Evolutionary conservation across 2,113 vertebrate genomes (phyloP), one percentile per base, ranked within the genome.

Genomic region (Zonotrichia leucophrys): DNA sequence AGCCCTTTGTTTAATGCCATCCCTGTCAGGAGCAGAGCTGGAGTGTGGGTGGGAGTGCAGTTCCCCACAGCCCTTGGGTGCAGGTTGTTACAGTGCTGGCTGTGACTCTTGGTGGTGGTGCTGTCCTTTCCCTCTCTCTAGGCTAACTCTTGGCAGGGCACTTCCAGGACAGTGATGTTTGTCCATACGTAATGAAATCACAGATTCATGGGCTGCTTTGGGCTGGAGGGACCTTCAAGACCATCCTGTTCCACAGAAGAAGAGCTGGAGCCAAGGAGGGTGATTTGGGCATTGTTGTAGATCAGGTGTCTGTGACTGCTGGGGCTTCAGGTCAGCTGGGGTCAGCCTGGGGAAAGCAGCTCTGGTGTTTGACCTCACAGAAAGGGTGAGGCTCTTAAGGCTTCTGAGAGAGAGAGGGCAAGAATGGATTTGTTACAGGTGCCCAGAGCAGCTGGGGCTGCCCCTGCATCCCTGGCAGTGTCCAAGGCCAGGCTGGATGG

Each of bases 221-320:
- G 37, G 44, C 44, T 50, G 62, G 11, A 68, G 17, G 44, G 37
- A 15, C 67, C 37, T 52, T 44, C 25, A 25, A 5, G 56, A 25
- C 4, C 21, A 27, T 31, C 14, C 25, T 18, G 9, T 52, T 31
- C 9, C 10, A 1, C 5, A 15, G 37, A 33, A 15, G 41, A 30
- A 33, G 58, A 67, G 47, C 25, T 78, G 75, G 19, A 53, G 23
- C 19, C 25, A 14, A 35, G 35, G 37, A 47, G 19, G 17, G 23
- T 9, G 5, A 5, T n/a, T 53, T 74, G 50, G 10, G 60, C 0
- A 0, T 42, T 0, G 0, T 10, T 58, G 83, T 15, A 12, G 25
- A 21, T 63, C 23, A 16, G 21, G 19, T 59, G 11, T 67, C 24
- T 69, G 30, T 46, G 52, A 9, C 28, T 81, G 47, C 25, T 74